phyloP scores from a whole-genome alignment of 1,140 invertebrate species.

The Akabosia matsudoensis region DNA sequence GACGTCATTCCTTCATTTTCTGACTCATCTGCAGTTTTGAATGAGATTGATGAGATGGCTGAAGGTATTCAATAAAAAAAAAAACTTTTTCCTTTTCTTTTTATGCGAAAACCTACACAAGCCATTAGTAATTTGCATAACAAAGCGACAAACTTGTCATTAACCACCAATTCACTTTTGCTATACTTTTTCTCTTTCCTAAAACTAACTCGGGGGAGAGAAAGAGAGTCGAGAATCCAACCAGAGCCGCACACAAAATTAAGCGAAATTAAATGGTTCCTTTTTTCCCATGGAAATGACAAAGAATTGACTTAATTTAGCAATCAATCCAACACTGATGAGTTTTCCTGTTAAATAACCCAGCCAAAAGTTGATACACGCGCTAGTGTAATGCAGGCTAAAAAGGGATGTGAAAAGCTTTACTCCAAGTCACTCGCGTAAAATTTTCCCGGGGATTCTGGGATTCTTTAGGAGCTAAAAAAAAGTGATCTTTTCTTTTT shows the following conservation, averaged over 20 bases:
- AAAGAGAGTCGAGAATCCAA: too few relatives aligned
- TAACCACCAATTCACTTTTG: slow-evolving; percentile 7
- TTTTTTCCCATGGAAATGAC: neutral
- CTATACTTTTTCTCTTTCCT: neutral
- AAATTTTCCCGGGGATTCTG: too few relatives aligned
- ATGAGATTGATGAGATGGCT: too few relatives aligned
- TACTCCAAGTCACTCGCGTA: too few relatives aligned
- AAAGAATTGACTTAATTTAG: slow-evolving; percentile 22
- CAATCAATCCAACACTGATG: neutral
- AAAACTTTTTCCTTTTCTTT: too few relatives aligned
- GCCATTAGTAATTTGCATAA: neutral
- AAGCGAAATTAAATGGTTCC: slow-evolving; percentile 21
- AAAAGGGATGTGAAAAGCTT: too few relatives aligned
- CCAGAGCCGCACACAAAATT: too few relatives aligned
- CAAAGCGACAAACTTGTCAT: neutral
- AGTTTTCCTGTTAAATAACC: neutral
- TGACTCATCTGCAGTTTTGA: too few relatives aligned
- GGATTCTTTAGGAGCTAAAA: neutral
- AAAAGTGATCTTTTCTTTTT: neutral
- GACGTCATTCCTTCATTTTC: too few relatives aligned
- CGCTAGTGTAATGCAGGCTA: too few relatives aligned
- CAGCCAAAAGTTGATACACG: neutral
- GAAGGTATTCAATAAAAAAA: too few relatives aligned
- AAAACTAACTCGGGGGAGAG: neutral
- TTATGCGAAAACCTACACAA: too few relatives aligned